Evolutionary conservation across 2,888 invertebrate genomes (phyloP).

Genomic region (Merodon equestris): DNA sequence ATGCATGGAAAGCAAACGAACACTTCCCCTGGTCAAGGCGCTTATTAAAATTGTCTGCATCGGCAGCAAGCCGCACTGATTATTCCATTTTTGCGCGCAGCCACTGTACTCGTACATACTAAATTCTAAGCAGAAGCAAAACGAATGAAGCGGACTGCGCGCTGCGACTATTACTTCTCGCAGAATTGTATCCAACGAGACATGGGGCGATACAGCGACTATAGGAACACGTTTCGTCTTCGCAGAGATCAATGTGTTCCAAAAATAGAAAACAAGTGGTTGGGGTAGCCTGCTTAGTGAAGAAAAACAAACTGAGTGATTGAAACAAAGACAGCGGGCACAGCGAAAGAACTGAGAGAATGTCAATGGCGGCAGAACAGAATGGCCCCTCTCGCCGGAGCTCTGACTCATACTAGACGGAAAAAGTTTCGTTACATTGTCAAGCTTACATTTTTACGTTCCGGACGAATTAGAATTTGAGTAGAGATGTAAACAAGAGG

Average conservation of each 20-base stretch:
- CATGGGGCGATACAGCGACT: conserved; percentile 32
- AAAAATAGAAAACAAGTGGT: conserved; percentile 71
- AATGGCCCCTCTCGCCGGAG: background rate
- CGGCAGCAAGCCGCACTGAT: conserved; percentile 5
- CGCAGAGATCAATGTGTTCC: conserved; percentile 65
- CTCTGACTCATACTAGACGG: no score
- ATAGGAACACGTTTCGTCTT: conserved; percentile 62
- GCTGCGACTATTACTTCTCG: no score
- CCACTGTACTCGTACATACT: conserved; percentile 37
- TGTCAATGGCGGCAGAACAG: conserved; percentile 24
- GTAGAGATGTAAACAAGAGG: no score
- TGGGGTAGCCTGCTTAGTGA: conserved; percentile 58
- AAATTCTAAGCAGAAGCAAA: no score
- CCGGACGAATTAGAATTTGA: no score
- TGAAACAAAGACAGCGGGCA: conserved; percentile 39
- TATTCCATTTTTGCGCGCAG: conserved; percentile 37
- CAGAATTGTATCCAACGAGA: conserved; percentile 30
- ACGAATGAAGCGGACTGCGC: no score
- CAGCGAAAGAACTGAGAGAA: conserved; percentile 16
- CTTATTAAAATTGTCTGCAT: conserved; percentile 23
- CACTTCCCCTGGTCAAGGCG: conserved; percentile 7
- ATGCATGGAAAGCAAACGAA: conserved; percentile 6
- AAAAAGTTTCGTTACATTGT: background rate
- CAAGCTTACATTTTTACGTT: conserved; percentile 66
- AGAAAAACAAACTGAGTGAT: conserved; percentile 52